Conservation (phyloP, 2,113 vertebrate species). For the Chiloscyllium plagiosum region DNA sequence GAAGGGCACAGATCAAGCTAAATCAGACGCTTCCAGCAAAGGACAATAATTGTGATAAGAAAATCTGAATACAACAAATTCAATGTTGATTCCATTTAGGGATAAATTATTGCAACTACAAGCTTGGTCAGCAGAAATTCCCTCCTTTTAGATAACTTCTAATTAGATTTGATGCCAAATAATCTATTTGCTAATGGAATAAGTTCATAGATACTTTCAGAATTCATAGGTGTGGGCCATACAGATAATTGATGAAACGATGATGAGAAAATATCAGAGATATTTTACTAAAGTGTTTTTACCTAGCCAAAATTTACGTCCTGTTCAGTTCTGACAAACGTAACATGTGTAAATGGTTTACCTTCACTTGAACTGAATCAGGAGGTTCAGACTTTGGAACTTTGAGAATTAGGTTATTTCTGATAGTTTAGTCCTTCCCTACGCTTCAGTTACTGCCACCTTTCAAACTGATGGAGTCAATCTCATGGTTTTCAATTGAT, state of each 20-base stretch:
- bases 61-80: neutral
- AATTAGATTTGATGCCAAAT: neutral
- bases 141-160: neutral
- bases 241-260: constrained; percentile 2
- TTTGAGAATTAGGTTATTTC: neutral
- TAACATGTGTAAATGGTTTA: neutral
- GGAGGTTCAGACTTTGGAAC: neutral
- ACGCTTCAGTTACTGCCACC: neutral
- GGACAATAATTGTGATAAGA: neutral
- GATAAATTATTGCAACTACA: neutral
- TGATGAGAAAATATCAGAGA: neutral
- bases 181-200: neutral
- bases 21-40: neutral
- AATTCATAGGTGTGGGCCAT: neutral
- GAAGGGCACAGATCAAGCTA: neutral
- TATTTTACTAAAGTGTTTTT: neutral
- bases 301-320: neutral
- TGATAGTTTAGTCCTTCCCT: neutral
- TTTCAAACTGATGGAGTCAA: neutral
- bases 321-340: neutral
- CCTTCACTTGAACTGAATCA: neutral
- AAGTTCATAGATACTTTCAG: neutral
- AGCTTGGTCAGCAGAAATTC: neutral
- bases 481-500: neutral
- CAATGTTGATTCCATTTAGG: neutral